phyloP scores from a whole-genome alignment of 2,888 invertebrate genomes.

The Eupithecia abbreviata region DNA sequence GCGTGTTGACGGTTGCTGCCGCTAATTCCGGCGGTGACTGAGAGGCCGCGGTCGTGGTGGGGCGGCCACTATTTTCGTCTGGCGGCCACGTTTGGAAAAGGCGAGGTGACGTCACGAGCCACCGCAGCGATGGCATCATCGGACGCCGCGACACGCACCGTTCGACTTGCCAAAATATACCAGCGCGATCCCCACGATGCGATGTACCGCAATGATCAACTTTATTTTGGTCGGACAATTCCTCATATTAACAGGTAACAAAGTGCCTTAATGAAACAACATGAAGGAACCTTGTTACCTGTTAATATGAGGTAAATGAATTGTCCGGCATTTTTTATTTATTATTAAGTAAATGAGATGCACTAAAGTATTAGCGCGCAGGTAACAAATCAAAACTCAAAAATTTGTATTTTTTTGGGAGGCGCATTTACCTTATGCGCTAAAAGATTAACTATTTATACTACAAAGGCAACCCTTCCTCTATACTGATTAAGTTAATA shows the following conservation, averaged over 20 bases:
- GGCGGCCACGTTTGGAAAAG: conserved; percentile 84
- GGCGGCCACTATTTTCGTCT: conserved; percentile 83
- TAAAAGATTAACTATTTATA: not conserved
- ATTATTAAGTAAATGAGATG: not conserved
- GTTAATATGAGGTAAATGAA: not conserved
- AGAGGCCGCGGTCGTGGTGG: conserved; percentile 72
- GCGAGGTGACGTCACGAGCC: conserved; percentile 81
- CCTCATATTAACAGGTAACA: no score
- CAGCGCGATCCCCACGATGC: conserved; percentile 64
- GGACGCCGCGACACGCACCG: conserved; percentile 77
- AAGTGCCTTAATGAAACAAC: conserved; percentile 11
- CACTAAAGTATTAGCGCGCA: not conserved
- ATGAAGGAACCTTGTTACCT: conserved; percentile 40
- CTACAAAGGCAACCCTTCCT: not conserved
- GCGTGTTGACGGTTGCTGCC: conserved; percentile 55
- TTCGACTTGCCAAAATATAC: conserved; percentile 81
- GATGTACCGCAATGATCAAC: conserved; percentile 64
- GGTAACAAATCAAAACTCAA: not conserved
- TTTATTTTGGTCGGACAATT: conserved; percentile 74
- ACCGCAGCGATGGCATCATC: conserved; percentile 83
- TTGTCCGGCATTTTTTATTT: no score
- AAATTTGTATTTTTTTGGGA: not conserved
- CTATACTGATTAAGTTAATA: not conserved
- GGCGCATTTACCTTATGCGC: not conserved
- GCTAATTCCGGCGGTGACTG: conserved; percentile 81